These are phyloP conservation scores for Germaria angustata DNA, from an alignment of 2,888 invertebrate species.

Conservation along the genomic window DNA sequence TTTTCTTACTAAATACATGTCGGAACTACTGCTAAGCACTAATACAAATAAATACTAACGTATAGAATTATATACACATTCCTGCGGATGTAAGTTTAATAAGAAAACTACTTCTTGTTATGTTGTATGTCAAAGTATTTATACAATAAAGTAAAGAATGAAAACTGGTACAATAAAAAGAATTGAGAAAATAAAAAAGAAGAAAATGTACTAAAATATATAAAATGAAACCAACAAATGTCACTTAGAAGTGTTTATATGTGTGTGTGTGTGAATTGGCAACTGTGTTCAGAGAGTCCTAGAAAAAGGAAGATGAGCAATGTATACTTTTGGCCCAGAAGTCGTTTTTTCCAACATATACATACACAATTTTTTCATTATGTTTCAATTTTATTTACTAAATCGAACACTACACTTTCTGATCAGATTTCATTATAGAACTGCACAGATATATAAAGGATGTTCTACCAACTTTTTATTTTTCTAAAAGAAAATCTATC, in stretches of 20 bases:
- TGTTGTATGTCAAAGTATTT: conserved; percentile 41
- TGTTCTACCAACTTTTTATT: conserved; percentile 21
- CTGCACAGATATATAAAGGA: neutral
- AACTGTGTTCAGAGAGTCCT: conserved; percentile 32
- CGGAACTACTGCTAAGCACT: neutral
- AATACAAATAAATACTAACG: conserved; percentile 16
- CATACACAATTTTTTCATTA: neutral
- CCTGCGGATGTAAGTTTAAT: conserved; percentile 59
- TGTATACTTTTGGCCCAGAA: conserved; percentile 35
- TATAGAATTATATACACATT: conserved; percentile 18
- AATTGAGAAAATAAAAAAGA: neutral
- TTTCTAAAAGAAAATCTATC: conserved; percentile 61
- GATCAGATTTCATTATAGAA: neutral
- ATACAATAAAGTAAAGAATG: conserved; percentile 20
- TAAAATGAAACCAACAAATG: conserved; percentile 36
- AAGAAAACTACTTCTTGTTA: conserved; percentile 56
- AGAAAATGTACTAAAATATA: neutral
- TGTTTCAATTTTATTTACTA: conserved; percentile 27
- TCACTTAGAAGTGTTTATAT: conserved; percentile 34
- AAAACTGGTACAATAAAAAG: conserved; percentile 1
- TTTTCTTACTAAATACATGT: neutral
- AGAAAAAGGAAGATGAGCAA: conserved; percentile 35
- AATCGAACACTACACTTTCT: conserved; percentile 35
- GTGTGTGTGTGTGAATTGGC: conserved; percentile 17
- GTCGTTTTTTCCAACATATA: neutral